Conservation (phyloP, 2,797 vertebrate species). For the Pangasius djambal region DNA sequence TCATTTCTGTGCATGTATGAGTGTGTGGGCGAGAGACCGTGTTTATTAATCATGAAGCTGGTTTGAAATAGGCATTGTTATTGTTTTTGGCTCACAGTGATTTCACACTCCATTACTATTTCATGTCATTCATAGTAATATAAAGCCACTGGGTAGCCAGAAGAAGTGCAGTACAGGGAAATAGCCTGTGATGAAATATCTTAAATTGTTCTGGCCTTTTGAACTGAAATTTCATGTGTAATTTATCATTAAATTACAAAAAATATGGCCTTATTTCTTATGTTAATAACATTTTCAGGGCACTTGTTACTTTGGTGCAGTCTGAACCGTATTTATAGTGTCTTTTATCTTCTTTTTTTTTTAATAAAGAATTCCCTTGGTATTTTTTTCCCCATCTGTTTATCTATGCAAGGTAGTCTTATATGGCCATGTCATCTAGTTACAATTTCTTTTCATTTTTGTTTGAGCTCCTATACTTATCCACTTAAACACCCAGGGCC, state of each 20-base stretch:
- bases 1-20: constrained; percentile 12
- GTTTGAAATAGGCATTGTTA: constrained; percentile 30
- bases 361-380: not conserved
- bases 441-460: not conserved
- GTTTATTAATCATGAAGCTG: constrained; percentile 47
- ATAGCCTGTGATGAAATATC: constrained; percentile 4
- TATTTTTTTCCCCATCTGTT: not conserved
- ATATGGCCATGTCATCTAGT: not conserved
- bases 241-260: not conserved
- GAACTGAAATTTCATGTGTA: not conserved
- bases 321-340: not conserved
- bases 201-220: constrained; percentile 9
- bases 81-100: constrained; percentile 44
- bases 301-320: not conserved
- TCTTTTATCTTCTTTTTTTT: not conserved
- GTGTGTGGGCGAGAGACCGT: not conserved
- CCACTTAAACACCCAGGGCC: not conserved
- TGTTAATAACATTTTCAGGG: not conserved
- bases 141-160: constrained; percentile 6
- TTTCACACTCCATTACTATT: constrained; percentile 49
- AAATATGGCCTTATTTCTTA: not conserved
- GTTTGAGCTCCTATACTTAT: not conserved
- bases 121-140: constrained; percentile 37
- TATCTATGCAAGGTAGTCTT: not conserved
- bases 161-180: constrained; percentile 1